Conservation (phyloP, 1,140 invertebrate genomes). For the Trichonephila clavata region DNA sequence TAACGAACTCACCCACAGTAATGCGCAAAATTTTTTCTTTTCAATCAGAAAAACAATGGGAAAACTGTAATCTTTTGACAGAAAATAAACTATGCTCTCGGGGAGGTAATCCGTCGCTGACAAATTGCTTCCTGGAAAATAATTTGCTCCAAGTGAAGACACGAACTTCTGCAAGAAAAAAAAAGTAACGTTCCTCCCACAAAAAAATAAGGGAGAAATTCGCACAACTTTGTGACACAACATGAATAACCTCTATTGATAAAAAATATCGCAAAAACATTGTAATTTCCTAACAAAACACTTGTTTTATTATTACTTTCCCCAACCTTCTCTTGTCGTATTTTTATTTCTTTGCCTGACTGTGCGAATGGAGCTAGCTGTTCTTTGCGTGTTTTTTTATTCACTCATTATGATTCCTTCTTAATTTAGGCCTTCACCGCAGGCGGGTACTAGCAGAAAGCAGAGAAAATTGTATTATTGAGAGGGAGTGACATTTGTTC, state of each 20-base stretch:
- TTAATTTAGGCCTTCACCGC: conserved; percentile 6
- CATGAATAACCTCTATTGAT: not conserved
- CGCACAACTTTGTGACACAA: conserved; percentile 5
- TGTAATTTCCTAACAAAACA: conserved; percentile 38
- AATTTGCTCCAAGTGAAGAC: conserved; percentile 18
- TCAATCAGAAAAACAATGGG: conserved; percentile 19
- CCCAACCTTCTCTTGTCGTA: not conserved
- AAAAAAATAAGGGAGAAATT: not conserved
- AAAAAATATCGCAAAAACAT: conserved; percentile 36
- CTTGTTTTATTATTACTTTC: conserved; percentile 23
- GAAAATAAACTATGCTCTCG: conserved; percentile 22
- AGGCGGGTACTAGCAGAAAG: not conserved
- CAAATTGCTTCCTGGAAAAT: conserved; percentile 31
- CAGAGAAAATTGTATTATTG: conserved; percentile 3
- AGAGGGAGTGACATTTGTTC: not conserved
- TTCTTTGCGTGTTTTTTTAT: not conserved
- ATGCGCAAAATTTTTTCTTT: conserved; percentile 7
- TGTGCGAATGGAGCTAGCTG: not conserved
- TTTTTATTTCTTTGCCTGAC: not conserved
- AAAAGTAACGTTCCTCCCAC: not conserved
- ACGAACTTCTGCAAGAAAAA: not conserved
- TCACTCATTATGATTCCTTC: conserved; percentile 5
- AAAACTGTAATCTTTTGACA: conserved; percentile 20
- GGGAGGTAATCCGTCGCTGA: conserved; percentile 14
- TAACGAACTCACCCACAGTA: not conserved